A percentile compares a stretch with the other conserved stretches of the same genome.
Conservation (phyloP, 2,113 vertebrate genomes). For the Gnathochromis pfefferi region DNA sequence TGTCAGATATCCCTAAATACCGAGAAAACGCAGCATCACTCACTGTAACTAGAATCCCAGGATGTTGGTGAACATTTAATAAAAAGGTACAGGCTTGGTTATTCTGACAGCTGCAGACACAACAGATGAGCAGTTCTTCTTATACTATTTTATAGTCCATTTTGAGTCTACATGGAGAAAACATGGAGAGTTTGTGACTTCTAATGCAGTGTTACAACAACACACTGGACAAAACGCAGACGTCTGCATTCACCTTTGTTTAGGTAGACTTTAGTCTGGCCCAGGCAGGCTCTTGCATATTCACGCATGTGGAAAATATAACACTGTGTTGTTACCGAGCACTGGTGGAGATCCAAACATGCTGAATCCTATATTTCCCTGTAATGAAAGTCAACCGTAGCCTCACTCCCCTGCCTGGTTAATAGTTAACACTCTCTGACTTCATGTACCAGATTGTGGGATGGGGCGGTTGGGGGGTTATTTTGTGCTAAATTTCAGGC, state of each 20-base stretch:
- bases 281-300: fast-evolving
- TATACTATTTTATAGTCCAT: not conserved
- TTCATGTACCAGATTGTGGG: not conserved
- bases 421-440: not conserved
- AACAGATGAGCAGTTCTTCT: not conserved
- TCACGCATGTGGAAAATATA: not conserved
- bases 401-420: not conserved
- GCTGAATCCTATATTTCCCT: not conserved
- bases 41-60: not conserved
- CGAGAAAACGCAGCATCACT: not conserved
- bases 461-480: fast-evolving
- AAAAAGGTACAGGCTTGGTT: not conserved
- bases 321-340: not conserved
- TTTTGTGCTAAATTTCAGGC: not conserved
- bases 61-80: not conserved
- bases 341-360: not conserved
- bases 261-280: not conserved
- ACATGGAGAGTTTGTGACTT: not conserved
- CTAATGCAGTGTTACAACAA: not conserved
- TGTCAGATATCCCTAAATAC: not conserved
- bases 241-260: not conserved
- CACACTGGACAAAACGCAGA: not conserved
- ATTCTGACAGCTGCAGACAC: not conserved
- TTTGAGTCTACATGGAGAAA: not conserved
- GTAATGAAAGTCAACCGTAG: fast-evolving